These are phyloP conservation scores for Dicycla oo DNA, from an alignment of 2,888 invertebrate genomes.

Conservation along the genomic window DNA sequence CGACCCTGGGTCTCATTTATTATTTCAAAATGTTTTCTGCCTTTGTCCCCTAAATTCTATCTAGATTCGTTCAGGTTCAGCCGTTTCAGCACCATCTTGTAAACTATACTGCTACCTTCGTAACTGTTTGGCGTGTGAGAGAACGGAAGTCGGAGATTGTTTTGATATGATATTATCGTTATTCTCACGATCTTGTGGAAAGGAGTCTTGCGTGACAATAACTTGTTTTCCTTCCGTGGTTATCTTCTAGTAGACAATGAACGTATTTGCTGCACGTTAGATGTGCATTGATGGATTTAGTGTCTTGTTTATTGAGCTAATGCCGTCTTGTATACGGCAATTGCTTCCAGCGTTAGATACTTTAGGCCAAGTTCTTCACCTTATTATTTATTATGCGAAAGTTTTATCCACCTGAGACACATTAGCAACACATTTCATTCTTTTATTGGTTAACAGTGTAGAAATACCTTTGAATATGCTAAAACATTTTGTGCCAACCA, in stretches of 20 bases:
- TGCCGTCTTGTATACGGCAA: not conserved
- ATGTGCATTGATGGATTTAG: not conserved
- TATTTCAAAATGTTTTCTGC: not conserved
- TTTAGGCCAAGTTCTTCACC: not conserved
- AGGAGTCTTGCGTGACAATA: slow-evolving; percentile 32
- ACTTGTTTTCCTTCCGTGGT: slow-evolving; percentile 1
- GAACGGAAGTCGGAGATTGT: slow-evolving; percentile 35
- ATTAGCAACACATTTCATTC: not conserved
- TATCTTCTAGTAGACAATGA: slow-evolving; percentile 19
- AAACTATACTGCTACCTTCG: not conserved
- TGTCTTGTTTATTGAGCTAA: too few relatives aligned
- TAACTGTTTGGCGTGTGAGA: slow-evolving; percentile 29
- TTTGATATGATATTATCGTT: slow-evolving; percentile 18
- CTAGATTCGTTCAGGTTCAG: not conserved
- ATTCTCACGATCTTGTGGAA: slow-evolving; percentile 46
- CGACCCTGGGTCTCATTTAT: not conserved
- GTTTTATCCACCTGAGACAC: too few relatives aligned
- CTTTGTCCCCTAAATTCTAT: not conserved
- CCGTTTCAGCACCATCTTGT: not conserved
- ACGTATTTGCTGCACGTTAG: not conserved
- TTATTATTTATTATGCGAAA: too few relatives aligned
- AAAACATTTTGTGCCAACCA: not conserved
- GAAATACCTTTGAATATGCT: not conserved
- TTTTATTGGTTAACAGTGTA: not conserved
- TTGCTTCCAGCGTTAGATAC: not conserved